phyloP scores from a whole-genome alignment of 2,888 invertebrate species.

The Agrochola litura region DNA sequence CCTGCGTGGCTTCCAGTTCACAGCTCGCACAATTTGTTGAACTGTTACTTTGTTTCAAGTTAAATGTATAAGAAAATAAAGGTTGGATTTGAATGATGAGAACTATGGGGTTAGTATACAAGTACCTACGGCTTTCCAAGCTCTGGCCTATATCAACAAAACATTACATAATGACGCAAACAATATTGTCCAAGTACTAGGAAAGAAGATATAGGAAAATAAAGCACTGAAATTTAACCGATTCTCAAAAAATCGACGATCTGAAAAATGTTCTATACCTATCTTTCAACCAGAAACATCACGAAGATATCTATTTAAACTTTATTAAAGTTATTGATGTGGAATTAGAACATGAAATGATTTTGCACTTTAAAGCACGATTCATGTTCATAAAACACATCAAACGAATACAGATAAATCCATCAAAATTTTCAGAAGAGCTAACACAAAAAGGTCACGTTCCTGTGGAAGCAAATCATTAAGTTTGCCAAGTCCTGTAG shows the following conservation, averaged over 20 bases:
- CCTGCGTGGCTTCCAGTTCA: conserved; percentile 59
- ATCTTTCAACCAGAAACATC: not conserved
- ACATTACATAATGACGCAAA: not conserved
- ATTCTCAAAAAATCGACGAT: not conserved
- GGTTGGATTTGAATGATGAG: not conserved
- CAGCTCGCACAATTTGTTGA: conserved; percentile 49
- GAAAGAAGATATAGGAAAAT: not conserved
- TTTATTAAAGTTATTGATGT: not conserved
- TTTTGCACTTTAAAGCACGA: not conserved
- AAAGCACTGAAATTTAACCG: not conserved
- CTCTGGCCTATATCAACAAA: not conserved
- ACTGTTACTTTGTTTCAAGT: conserved; percentile 36
- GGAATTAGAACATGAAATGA: not conserved
- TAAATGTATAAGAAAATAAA: conserved; percentile 19
- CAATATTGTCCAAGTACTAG: not conserved
- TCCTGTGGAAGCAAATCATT: conserved; percentile 67
- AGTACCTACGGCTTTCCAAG: not conserved
- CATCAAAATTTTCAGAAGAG: conserved; percentile 29
- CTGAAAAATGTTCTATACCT: not conserved
- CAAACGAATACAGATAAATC: not conserved
- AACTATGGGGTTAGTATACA: not conserved
- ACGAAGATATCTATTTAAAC: no score
- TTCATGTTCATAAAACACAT: conserved; percentile 1
- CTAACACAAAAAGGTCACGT: conserved; percentile 62
- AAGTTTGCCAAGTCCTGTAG: conserved; percentile 75